Evolutionary conservation across 2,888 invertebrate genomes (phyloP), one percentile per base, ranked within the genome.

Genomic region (Aporophyla lueneburgensis): DNA sequence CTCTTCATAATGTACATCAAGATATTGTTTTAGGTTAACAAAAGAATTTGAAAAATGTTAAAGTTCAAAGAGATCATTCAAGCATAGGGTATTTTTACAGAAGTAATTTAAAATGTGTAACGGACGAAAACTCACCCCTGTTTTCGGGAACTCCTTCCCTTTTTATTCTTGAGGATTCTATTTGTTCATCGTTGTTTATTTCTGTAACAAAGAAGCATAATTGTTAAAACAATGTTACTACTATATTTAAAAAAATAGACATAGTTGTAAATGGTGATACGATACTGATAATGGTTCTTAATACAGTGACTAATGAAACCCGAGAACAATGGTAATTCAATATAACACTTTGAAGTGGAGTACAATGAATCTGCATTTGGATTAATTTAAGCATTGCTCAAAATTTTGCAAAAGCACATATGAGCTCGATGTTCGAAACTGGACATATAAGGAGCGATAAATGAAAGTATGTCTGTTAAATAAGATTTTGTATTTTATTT

Each of bases 141-240:
- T 96, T 96, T 92, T 96, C 96, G 81, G 95, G 95, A 86, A 95
- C 95, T 75, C 95, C 94, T 87, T 97, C 96, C 76, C 97, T 93
- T 92, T 96, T 97, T 89, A 96, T 94, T 85, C 96, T 95, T 78
- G 96, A 92, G 65, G 94, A 95, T 85, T 96, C 95, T 89, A 96
- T 93, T 86, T 91, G 87, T 88, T 95, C 95, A 79, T 95, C 93
- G 76, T 94, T 91, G 82, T 93, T 92, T 88, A 92, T 82, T 87
- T 96, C 96, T 97, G 95, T 43, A 96, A 96, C 92, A 94, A 94
- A 85, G 76, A 78, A 85, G 5, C 12, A 65, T 63, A 59, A 56
- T 21, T n/a, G 16, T 51, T 54, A 49, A 27, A 54, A 59, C 3
- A 62, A 51, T 65, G 51, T 46, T 24, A 3, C 33, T 33, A 33